These are phyloP conservation scores for Drosophila putrida DNA, from an alignment of 2,888 invertebrate species.

Conservation along the genomic window DNA sequence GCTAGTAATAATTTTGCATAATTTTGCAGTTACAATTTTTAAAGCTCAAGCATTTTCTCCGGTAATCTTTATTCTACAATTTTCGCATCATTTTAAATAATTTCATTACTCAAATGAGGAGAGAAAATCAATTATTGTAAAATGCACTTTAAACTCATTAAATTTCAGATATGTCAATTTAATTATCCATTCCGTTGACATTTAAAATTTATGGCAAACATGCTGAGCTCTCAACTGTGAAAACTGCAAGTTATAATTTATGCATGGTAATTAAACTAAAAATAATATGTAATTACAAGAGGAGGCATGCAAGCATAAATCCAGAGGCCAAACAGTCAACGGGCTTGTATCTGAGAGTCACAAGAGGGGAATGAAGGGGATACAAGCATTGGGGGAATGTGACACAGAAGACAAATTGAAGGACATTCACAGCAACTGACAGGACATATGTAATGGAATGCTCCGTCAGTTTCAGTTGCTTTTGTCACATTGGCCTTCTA, in stretches of 20 bases:
- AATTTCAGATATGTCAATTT: slow-evolving; percentile 16
- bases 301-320: slow-evolving; percentile 28
- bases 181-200: slow-evolving; percentile 33
- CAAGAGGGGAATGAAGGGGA: not conserved
- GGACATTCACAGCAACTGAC: slow-evolving; percentile 42
- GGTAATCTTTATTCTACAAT: too few relatives aligned
- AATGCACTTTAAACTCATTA: slow-evolving; percentile 19
- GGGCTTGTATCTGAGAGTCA: slow-evolving; percentile 1
- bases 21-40: too few relatives aligned
- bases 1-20: too few relatives aligned
- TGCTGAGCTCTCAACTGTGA: slow-evolving; percentile 15
- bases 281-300: slow-evolving; percentile 49
- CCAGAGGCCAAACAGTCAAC: slow-evolving; percentile 34
- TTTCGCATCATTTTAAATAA: not conserved
- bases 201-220: slow-evolving; percentile 25
- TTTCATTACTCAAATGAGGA: not conserved
- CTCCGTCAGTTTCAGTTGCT: slow-evolving; percentile 16
- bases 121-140: slow-evolving; percentile 22
- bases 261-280: slow-evolving; percentile 56
- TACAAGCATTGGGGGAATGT: not conserved
- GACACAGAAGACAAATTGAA: slow-evolving; percentile 63
- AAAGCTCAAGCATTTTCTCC: too few relatives aligned
- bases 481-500: slow-evolving; percentile 32
- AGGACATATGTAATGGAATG: slow-evolving; percentile 61
- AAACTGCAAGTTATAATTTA: slow-evolving; percentile 44